These are phyloP conservation scores for Rhopilema esculentum DNA, from an alignment of 30 jellyfish, hydroid and myxozoan species.

Conservation along the genomic window DNA sequence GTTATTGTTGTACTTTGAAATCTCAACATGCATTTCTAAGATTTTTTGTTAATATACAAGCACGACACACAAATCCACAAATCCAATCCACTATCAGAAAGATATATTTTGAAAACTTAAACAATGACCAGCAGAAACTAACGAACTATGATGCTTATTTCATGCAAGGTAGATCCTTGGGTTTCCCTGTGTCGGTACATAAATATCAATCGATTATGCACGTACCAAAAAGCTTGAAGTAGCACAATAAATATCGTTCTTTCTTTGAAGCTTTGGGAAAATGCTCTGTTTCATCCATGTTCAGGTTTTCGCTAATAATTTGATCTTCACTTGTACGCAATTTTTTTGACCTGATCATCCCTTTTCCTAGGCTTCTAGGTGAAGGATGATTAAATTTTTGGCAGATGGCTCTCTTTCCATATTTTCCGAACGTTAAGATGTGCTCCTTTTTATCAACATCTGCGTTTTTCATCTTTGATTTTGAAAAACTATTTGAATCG, in stretches of 20 bases:
- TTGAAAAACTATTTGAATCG: neutral
- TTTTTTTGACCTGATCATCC: conserved; percentile 2
- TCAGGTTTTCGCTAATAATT: neutral
- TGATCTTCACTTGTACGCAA: neutral
- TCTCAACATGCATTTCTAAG: too few relatives aligned
- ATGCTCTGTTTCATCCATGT: neutral
- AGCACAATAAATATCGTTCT: conserved; percentile 40
- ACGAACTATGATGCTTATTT: too few relatives aligned
- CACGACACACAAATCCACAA: too few relatives aligned
- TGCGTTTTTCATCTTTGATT: conserved; percentile 2
- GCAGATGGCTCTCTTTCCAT: neutral
- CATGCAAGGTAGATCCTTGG: too few relatives aligned
- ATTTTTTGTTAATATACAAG: too few relatives aligned
- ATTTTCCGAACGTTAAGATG: neutral
- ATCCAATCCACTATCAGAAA: too few relatives aligned
- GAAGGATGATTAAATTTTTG: conserved; percentile 1
- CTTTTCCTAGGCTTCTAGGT: conserved; percentile 37
- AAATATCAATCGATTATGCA: neutral
- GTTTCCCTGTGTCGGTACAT: too few relatives aligned
- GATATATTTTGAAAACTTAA: too few relatives aligned
- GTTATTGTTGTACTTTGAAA: too few relatives aligned
- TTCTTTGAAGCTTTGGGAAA: neutral
- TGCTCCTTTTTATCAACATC: neutral
- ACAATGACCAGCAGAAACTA: too few relatives aligned
- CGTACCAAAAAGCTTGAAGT: conserved; percentile 66